Percentiles rank a stretch among this genome's conserved stretches.
These are phyloP conservation scores for Oncorhynchus gorbuscha DNA, from an alignment of 2,113 vertebrate genomes.

Conservation along the genomic window DNA sequence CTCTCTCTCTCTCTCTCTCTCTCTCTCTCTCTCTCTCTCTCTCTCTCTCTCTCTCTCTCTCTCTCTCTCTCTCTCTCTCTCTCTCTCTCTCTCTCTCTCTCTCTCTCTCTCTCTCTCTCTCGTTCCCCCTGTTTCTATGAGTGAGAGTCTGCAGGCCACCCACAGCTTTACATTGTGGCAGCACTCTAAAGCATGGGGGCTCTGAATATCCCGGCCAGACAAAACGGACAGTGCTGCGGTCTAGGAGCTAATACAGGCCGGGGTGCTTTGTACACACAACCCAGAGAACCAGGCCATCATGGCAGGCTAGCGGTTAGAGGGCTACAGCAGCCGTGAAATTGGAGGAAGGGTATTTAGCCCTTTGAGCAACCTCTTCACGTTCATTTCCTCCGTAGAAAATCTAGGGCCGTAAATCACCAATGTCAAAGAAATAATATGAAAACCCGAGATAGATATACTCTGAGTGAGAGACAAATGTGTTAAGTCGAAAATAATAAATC, in stretches of 20 bases:
- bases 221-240: constrained; percentile 43
- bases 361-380: constrained; percentile 56
- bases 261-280: constrained; percentile 15
- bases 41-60: background rate
- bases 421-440: constrained; percentile 17
- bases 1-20: background rate
- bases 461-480: too few relatives aligned
- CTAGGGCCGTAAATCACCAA: constrained; percentile 44
- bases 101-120: background rate
- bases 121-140: constrained; percentile 38
- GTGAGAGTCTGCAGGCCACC: constrained; percentile 57
- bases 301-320: constrained; percentile 51
- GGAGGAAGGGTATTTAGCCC: constrained; percentile 61
- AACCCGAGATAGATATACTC: constrained; percentile 9
- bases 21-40: constrained; percentile 1
- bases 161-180: constrained; percentile 53
- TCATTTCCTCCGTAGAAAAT: constrained; percentile 53
- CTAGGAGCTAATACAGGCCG: constrained; percentile 18
- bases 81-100: background rate
- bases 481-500: too few relatives aligned
- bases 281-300: constrained; percentile 12
- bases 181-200: constrained; percentile 43
- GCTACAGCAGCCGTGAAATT: constrained; percentile 61
- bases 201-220: constrained; percentile 48
- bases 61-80: constrained; percentile 1